These are phyloP conservation scores for Propithecus deckenii DNA, from an alignment of 2,797 vertebrate genomes.

Conservation along the genomic window DNA sequence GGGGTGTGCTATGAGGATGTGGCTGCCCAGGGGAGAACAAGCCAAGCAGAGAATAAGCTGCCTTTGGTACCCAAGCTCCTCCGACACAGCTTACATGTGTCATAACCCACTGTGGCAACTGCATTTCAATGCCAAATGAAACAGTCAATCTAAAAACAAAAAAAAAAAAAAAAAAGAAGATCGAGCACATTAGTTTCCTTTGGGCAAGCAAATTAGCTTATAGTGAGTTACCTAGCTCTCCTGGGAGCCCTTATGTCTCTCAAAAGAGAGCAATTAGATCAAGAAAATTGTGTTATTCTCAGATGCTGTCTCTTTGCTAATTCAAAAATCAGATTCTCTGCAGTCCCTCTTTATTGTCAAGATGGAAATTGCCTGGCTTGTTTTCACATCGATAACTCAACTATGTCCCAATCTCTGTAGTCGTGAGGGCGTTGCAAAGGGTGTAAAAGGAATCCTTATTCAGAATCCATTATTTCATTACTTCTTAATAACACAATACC, in stretches of 20 bases:
- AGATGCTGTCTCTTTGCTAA: conserved; percentile 51
- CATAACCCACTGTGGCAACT: neutral
- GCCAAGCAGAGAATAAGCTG: neutral
- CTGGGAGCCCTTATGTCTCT: conserved; percentile 50
- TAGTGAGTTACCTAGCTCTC: conserved; percentile 20
- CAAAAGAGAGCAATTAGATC: conserved; percentile 58
- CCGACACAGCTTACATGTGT: neutral
- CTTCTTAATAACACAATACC: conserved; percentile 78
- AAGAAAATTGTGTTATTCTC: conserved; percentile 51
- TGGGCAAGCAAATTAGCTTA: conserved; percentile 58
- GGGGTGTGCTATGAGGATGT: neutral
- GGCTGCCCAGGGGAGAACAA: neutral
- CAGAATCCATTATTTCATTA: neutral
- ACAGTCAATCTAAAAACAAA: neutral
- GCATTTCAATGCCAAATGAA: conserved; percentile 11
- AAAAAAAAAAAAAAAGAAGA: neutral
- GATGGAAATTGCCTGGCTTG: neutral
- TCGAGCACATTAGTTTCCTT: neutral
- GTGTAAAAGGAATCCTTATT: neutral
- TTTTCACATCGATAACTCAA: neutral
- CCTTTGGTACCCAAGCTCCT: neutral
- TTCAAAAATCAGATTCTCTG: conserved; percentile 59
- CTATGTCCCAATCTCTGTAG: neutral
- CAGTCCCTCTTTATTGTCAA: neutral
- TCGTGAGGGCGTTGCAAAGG: neutral